A percentile compares a stretch with the other conserved stretches of the same genome.
Evolutionary conservation across 2,797 vertebrate genomes (phyloP).

Genomic region (Cryptoprocta ferox): DNA sequence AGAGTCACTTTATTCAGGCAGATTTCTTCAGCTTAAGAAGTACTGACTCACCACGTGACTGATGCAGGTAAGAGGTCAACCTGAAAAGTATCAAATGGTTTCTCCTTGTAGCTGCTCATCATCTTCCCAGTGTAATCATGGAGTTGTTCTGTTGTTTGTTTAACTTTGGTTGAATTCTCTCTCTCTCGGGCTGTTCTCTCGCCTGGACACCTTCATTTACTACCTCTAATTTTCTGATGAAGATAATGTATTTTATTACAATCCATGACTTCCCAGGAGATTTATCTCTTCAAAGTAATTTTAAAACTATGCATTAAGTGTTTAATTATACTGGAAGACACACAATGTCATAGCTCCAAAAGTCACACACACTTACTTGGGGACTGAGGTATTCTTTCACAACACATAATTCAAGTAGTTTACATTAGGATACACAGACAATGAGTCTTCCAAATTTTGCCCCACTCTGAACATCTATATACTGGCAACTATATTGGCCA

Average conservation of each 20-base stretch:
- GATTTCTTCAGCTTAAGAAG: conserved; percentile 45
- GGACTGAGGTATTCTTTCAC: not conserved
- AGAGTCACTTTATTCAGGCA: not conserved
- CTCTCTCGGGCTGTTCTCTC: not conserved
- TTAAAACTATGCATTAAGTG: not conserved
- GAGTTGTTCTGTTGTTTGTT: not conserved
- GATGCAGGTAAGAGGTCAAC: conserved; percentile 41
- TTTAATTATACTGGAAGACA: not conserved
- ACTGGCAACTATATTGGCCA: not conserved
- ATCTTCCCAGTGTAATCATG: not conserved
- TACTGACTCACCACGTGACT: not conserved
- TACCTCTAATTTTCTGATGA: conserved; percentile 43
- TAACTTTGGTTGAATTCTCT: not conserved
- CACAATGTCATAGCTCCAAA: not conserved
- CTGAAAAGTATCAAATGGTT: not conserved
- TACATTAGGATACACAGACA: not conserved
- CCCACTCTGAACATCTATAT: not conserved
- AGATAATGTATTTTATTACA: conserved; percentile 22
- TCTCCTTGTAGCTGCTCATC: not conserved
- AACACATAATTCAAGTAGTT: conserved; percentile 30
- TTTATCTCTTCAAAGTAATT: conserved; percentile 38
- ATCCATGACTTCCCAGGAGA: not conserved
- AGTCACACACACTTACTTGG: not conserved
- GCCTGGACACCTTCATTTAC: not conserved
- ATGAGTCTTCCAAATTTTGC: not conserved